Evolutionary conservation across 2,888 invertebrate species (phyloP).

Genomic region (Calliphora vomitoria): DNA sequence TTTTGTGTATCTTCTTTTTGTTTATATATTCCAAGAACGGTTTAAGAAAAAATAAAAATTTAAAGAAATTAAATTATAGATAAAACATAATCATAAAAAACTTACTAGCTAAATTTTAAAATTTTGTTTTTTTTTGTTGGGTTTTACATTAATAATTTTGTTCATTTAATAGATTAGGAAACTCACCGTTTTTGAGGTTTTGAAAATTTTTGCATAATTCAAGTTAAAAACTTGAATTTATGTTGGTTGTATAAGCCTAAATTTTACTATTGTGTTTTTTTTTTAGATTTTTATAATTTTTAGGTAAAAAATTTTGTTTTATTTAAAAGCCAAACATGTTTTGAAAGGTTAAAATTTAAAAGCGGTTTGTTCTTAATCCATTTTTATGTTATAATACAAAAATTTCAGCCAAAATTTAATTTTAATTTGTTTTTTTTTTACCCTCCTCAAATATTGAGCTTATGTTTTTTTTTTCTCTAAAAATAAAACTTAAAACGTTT

Average conservation of each 20-base stretch:
- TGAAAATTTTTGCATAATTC: conserved; percentile 67
- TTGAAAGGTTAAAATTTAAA: conserved; percentile 59
- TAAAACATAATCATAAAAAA: conserved; percentile 21
- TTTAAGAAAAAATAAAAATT: conserved; percentile 61
- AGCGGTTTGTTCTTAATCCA: conserved; percentile 76
- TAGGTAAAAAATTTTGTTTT: conserved; percentile 76
- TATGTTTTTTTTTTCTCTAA: conserved; percentile 37
- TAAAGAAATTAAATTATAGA: conserved; percentile 47
- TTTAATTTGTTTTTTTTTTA: background rate
- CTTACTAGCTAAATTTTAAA: conserved; percentile 67
- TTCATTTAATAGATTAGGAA: conserved; percentile 80
- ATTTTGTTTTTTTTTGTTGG: conserved; percentile 41
- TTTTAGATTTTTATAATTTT: conserved; percentile 9
- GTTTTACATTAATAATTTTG: conserved; percentile 72
- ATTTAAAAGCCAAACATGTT: conserved; percentile 77
- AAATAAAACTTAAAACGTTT: conserved; percentile 24
- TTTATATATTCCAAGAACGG: conserved; percentile 30
- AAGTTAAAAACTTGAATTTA: conserved; percentile 54
- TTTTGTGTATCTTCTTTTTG: conserved; percentile 67
- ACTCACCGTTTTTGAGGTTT: conserved; percentile 80
- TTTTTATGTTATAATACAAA: conserved; percentile 44
- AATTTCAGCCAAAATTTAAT: conserved; percentile 32
- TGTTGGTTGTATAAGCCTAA: conserved; percentile 67
- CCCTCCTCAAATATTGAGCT: conserved; percentile 52
- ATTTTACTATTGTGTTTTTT: conserved; percentile 80